These are phyloP conservation scores for Notolepis coatsorum DNA, from an alignment of 2,797 vertebrate genomes.

Conservation along the genomic window DNA sequence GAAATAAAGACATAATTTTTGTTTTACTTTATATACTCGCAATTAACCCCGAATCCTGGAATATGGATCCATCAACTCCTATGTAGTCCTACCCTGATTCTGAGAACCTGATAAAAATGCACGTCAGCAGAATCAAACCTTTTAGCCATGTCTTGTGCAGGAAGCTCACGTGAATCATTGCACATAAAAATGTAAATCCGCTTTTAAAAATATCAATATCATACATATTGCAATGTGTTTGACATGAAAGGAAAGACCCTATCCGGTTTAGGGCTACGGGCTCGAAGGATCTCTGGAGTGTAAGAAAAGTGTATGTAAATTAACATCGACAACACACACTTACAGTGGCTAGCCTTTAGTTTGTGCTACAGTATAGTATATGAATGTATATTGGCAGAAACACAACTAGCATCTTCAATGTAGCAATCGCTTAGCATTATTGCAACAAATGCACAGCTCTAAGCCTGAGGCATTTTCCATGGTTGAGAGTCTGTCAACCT, in stretches of 20 bases:
- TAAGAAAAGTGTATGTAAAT: conserved; percentile 40
- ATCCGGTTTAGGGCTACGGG: no score
- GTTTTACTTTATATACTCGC: no score
- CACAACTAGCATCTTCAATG: conserved; percentile 41
- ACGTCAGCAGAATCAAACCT: conserved; percentile 37
- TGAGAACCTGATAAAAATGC: no score
- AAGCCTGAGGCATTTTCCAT: conserved; percentile 40
- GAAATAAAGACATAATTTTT: no score
- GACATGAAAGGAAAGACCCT: no score
- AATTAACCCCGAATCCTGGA: no score
- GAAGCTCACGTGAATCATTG: conserved; percentile 6
- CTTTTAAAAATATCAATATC: conserved; percentile 33
- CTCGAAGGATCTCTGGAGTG: conserved; percentile 10
- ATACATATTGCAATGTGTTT: no score
- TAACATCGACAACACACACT: conserved; percentile 46
- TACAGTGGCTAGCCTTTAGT: no score
- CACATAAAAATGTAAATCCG: conserved; percentile 36
- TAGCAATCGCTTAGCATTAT: conserved; percentile 48
- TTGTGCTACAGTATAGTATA: conserved; percentile 49
- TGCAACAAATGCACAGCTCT: conserved; percentile 48
- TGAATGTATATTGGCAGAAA: conserved; percentile 49
- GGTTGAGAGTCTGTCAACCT: conserved; percentile 47
- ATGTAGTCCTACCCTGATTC: no score
- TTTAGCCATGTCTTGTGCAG: conserved; percentile 7
- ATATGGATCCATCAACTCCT: conserved; percentile 40